phyloP scores from a whole-genome alignment of 1,140 invertebrate species.

The Trachymyrmex cornetzi region DNA sequence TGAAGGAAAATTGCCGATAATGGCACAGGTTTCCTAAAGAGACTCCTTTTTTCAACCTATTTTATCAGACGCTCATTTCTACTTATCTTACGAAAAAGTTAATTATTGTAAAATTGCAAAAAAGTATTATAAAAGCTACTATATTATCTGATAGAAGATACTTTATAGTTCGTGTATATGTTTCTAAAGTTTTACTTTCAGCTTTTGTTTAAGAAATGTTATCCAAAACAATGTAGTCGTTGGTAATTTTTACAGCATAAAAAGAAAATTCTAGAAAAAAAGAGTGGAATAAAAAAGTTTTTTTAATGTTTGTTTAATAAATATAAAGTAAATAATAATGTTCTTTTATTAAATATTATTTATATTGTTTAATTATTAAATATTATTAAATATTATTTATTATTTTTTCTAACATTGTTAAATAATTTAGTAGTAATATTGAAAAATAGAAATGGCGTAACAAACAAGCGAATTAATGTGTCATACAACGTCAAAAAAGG shows the following conservation, averaged over 20 bases:
- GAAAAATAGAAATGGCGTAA: neutral
- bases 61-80: too few species aligned
- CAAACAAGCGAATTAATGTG: constrained; percentile 23
- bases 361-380: neutral
- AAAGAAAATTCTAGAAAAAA: neutral
- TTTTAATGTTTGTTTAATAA: neutral
- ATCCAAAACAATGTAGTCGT: too few species aligned
- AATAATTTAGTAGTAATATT: constrained; percentile 5
- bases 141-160: too few species aligned
- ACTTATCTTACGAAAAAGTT: too few species aligned
- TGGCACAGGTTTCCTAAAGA: too few species aligned
- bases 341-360: neutral
- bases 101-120: too few species aligned
- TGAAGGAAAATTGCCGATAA: too few species aligned
- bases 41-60: too few species aligned
- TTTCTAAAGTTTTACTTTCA: too few species aligned
- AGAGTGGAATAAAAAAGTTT: neutral
- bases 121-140: too few species aligned
- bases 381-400: constrained; percentile 7
- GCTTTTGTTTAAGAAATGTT: too few species aligned
- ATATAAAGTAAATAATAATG: neutral
- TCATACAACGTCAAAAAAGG: neutral
- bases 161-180: too few species aligned
- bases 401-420: neutral
- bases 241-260: neutral